Percentiles rank a stretch among this genome's conserved stretches.
These are phyloP conservation scores for Lampris megalopsis DNA, from an alignment of 2,113 vertebrate species.

Conservation along the genomic window DNA sequence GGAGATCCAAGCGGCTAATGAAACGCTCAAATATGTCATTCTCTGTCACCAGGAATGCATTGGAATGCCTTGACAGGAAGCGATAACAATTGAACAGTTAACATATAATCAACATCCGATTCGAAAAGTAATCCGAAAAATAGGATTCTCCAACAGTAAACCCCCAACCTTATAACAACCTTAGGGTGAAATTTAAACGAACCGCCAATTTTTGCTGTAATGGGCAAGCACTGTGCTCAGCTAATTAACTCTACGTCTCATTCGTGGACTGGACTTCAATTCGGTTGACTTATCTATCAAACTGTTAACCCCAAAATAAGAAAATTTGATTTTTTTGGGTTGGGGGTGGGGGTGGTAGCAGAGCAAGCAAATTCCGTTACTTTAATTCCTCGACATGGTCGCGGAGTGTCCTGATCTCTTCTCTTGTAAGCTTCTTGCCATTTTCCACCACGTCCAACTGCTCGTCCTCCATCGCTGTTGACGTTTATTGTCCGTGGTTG, in stretches of 20 bases:
- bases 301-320: too few relatives aligned
- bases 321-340: too few relatives aligned
- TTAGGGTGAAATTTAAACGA: too few relatives aligned
- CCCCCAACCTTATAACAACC: too few relatives aligned
- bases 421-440: background rate
- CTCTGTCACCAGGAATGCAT: slow-evolving; percentile 56
- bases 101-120: background rate
- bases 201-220: too few relatives aligned
- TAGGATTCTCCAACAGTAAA: too few relatives aligned
- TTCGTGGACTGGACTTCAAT: background rate
- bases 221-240: too few relatives aligned
- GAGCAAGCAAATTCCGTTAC: slow-evolving; percentile 37
- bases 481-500: slow-evolving; percentile 39
- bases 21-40: slow-evolving; percentile 62
- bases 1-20: slow-evolving; percentile 43
- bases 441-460: background rate
- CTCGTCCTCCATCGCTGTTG: slow-evolving; percentile 17
- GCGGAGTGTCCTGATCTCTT: background rate
- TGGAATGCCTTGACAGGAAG: slow-evolving; percentile 37
- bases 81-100: background rate
- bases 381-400: slow-evolving; percentile 40
- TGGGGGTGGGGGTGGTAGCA: too few relatives aligned
- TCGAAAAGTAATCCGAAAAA: too few relatives aligned
- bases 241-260: too few relatives aligned
- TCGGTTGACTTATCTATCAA: background rate